phyloP scores from a whole-genome alignment of 1,140 invertebrate genomes.

The Pseudachorutes palmiensis region DNA sequence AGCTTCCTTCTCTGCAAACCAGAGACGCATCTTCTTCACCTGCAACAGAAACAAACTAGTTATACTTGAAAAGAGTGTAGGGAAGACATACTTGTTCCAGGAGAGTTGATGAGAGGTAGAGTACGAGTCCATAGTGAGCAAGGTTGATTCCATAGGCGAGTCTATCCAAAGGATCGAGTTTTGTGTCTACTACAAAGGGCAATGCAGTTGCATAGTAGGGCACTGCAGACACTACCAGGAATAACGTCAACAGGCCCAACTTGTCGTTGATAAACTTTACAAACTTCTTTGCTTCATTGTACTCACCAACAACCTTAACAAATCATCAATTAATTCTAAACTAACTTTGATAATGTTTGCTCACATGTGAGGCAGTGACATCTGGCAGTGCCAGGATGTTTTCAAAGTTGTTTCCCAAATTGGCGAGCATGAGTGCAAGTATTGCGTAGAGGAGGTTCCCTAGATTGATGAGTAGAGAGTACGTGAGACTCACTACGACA shows the following conservation, averaged over 20 bases:
- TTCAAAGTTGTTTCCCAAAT: conserved; percentile 5
- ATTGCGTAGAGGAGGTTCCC: background rate
- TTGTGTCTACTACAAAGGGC: background rate
- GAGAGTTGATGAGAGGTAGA: conserved; percentile 2
- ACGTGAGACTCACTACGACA: background rate
- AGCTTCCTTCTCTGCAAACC: background rate
- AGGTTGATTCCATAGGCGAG: background rate
- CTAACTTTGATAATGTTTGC: background rate
- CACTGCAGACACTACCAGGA: background rate
- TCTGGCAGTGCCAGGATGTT: background rate
- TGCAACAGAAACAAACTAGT: background rate
- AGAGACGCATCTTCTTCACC: background rate
- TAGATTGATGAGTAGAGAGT: background rate
- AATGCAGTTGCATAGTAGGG: background rate
- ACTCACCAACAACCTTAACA: background rate
- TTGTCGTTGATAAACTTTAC: background rate
- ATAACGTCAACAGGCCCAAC: background rate
- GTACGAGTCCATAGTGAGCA: background rate
- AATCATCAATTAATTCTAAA: background rate
- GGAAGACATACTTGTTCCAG: background rate
- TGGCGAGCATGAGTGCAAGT: background rate
- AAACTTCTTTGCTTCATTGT: background rate
- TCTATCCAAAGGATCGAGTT: background rate
- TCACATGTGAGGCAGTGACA: background rate
- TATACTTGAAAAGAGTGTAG: background rate